A percentile compares a stretch with the other conserved stretches of the same genome.
Evolutionary conservation across 2,113 vertebrate genomes (phyloP).

Genomic region (Phainopepla nitens): DNA sequence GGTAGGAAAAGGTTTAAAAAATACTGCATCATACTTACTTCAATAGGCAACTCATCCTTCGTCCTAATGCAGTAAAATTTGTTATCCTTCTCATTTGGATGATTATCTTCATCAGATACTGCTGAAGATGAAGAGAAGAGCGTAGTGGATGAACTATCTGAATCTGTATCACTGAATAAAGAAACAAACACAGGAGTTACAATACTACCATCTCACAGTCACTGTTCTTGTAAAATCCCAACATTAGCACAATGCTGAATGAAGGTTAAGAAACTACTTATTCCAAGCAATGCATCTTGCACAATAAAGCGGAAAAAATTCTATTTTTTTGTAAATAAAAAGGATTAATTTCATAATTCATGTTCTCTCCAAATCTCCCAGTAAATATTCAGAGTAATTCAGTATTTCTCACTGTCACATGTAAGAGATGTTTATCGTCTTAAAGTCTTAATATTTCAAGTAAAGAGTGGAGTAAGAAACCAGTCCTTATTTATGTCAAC

Average conservation of each 20-base stretch:
- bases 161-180: conserved; percentile 66
- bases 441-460: background rate
- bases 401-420: background rate
- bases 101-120: conserved; percentile 66
- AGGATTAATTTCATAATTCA: background rate
- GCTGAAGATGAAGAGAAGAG: conserved; percentile 4
- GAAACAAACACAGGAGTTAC: background rate
- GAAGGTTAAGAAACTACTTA: background rate
- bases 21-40: conserved; percentile 56
- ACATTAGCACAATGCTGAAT: background rate
- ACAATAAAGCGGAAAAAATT: background rate
- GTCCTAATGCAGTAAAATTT: conserved; percentile 55
- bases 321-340: background rate
- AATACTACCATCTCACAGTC: background rate
- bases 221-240: background rate
- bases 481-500: background rate
- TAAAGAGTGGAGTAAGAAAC: background rate
- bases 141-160: conserved; percentile 67
- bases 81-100: conserved; percentile 50
- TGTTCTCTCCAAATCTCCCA: background rate
- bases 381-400: background rate
- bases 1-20: background rate
- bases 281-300: background rate
- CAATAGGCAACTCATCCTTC: conserved; percentile 70
- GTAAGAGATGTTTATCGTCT: background rate